Base-by-base conservation (phyloP, 2,888 invertebrate genomes). In the Eurytoma californica region DNA sequence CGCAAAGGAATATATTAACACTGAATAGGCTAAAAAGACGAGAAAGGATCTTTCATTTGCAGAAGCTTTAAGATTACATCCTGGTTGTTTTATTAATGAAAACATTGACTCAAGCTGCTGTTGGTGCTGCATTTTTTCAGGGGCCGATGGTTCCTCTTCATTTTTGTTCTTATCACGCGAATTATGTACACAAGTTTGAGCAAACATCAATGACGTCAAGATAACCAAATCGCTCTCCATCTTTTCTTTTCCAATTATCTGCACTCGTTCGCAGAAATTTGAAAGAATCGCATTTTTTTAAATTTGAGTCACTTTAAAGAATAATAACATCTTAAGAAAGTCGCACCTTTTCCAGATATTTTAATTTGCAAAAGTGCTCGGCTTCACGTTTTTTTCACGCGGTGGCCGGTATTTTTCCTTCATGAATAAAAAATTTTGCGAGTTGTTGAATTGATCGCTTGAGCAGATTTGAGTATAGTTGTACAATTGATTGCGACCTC, bases 161-260 rank as follows among this genome's bases (percentile, higher is more conserved):
- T 16, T 51, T 53, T 18, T 39, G 51, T 65, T 55, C 57, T 73
- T 73, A 73, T 57, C 55, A 18, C 4, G n/a, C n/a, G 60, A 24
- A 51, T n/a, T 55, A 13, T 68, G 68, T 68, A 53, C 63, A 30
- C 61, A 61, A 68, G 68, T 30, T 53, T 3, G n/a, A 47, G 69
- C 61, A 76, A 69, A 69, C 53, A 76, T 24, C 55, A 3, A 28
- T 76, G 68, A 69, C 68, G 68, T 67, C 58, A 76, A 68, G 55
- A 69, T 69, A 76, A 76, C 39, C 49, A 14, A 63, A 72, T 30
- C 72, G 49, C 9, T 5, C 49, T 60, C 55, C 49, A 60, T 53
- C n/a, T 39, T 39, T 39, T 39, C 9, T 9, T 7, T 9, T 39
- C 39, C 20, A 18, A 58, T 58, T 13, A 69, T n/a, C 18, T 69